Base-by-base conservation (phyloP, 2,113 vertebrate genomes). In the Natator depressus region DNA sequence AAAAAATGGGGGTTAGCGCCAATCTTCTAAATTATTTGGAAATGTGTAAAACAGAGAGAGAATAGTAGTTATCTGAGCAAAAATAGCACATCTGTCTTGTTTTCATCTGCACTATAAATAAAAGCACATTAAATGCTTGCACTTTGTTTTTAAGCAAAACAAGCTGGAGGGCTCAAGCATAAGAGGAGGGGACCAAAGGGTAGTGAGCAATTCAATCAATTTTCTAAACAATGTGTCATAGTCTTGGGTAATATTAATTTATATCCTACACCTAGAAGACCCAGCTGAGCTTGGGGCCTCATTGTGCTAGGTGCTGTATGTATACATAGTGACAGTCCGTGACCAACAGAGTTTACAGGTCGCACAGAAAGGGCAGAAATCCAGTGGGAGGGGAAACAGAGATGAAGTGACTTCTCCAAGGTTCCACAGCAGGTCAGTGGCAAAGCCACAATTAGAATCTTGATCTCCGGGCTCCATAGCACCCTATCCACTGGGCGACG, bases 1-100 rank as follows among this genome's bases (percentile, higher is more conserved):
- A 82, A 89, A 55, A 83, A 86, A 29, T 19, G 57, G 38, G 80
- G 93, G 82, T 93, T 96, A 91, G 96, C 86, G 91, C 92, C 14
- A 8, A 49, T 81, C 42, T 91, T 81, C 54, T 35, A 91, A 95
- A 96, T 42, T 27, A 42, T 89, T 59, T 47, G 50, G 80, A 76
- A 87, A 95, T 14, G 85, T 79, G 22, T 75, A 91, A 88, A 96
- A 49, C 51, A 88, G 17, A 94, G 91, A 89, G 87, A 86, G 25
- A 91, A 85, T 65, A 42, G 4, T 65, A 84, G 57, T 62, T 93
- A 84, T 80, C n/a, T 90, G n/a, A 93, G 92, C 31, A 87, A 88
- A 95, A 91, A 89, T 11, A 0, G 6, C 46, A 29, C 14, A 8
- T 81, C 31, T 76, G 31, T 31, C 59, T 47, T 51, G 27, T 20